Percentiles rank a stretch among this genome's conserved stretches.
phyloP scores from a whole-genome alignment of 1,140 invertebrate genomes.

The Brachystomella parvula region DNA sequence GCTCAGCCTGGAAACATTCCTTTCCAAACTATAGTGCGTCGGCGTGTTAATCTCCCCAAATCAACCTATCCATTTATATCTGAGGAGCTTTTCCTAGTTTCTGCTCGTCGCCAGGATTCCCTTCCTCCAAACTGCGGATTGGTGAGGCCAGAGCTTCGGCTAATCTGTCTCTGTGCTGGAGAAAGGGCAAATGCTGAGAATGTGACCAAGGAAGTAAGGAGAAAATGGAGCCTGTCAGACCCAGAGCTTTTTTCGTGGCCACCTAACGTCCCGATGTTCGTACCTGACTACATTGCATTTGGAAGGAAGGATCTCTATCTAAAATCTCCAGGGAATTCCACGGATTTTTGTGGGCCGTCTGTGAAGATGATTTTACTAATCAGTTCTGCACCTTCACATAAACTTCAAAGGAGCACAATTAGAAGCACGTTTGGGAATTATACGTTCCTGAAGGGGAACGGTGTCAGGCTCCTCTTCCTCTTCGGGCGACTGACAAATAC shows the following conservation, averaged over 20 bases:
- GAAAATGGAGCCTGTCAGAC: no score
- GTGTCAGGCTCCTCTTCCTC: constrained; percentile 6
- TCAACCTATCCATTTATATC: no score
- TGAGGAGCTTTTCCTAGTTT: no score
- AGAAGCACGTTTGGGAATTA: constrained; percentile 2
- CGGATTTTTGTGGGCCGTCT: constrained; percentile 1
- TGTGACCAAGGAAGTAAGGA: no score
- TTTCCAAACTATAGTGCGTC: no score
- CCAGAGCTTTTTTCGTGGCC: constrained; percentile 7
- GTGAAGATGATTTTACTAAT: constrained; percentile 10
- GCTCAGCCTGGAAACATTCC: no score
- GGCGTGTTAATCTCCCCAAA: no score
- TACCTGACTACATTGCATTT: constrained; percentile 14
- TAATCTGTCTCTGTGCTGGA: no score
- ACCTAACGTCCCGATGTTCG: neutral
- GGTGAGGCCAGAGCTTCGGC: no score
- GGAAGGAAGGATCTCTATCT: neutral
- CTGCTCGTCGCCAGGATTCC: no score
- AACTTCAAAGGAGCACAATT: neutral
- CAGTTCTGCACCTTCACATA: constrained; percentile 12
- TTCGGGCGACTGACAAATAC: constrained; percentile 4
- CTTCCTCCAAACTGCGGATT: no score
- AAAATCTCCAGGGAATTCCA: neutral
- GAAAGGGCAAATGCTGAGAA: no score
- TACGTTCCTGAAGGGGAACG: neutral